Evolutionary conservation across 2,797 vertebrate genomes (phyloP), one percentile per base, ranked within the genome.

Genomic region (Nothura maculosa): DNA sequence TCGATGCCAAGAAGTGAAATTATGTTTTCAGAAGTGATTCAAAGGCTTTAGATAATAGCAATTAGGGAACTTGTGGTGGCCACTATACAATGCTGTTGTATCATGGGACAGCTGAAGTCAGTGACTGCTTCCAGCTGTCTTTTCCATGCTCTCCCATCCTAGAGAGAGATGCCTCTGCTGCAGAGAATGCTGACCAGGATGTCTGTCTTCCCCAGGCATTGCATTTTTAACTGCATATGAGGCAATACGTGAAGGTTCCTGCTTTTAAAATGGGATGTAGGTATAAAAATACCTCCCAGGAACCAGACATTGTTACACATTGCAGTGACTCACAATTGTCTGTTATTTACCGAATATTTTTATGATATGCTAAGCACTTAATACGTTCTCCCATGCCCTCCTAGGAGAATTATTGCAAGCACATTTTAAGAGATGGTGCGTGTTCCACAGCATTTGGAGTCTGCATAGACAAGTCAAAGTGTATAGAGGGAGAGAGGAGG

Each of bases 301-400:
- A 95, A 48, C 36, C 74, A 94, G 91, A 89, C 63, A 24, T 1
- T 36, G 63, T 93, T 95, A 89, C 52, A 73, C 60, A n/a, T n/a
- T 66, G 80, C 87, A 91, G 43, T 93, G 94, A 93, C 89, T 95
- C 93, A 96, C 81, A 81, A 76, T 36, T 81, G 67, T 20, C 57
- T 79, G 45, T 58, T 93, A 93, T 93, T 96, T 94, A 87, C 92
- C 89, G 91, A 95, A 94, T 93, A 91, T 61, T 91, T 93, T 70
- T 57, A 84, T 70, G 60, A 12, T 54, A 34, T 50, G 47, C 77
- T 89, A 81, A 89, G 70, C 34, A 30, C 28, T 81, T 85, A 45
- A 32, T 90, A 57, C 25, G 32, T 70, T 89, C 55, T 85, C 76
- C 70, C 76, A 55, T 76, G 28, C 67, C 47, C 60, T 93, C 67